Base-by-base conservation (phyloP, 2,888 invertebrate species). In the Hirtodrosophila cameraria region DNA sequence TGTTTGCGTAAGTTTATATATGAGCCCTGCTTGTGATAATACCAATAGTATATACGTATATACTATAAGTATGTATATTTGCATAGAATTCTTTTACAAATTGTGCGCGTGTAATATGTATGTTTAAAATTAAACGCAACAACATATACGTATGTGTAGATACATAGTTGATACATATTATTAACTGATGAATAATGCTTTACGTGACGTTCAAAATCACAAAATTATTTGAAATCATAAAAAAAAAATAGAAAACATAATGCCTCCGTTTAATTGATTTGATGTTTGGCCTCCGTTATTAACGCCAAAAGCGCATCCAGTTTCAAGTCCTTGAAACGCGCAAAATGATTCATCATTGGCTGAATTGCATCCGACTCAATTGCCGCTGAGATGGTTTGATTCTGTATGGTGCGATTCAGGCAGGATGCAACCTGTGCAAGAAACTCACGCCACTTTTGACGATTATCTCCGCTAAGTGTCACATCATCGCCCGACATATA, bases 301-400 rank as follows among this genome's bases (percentile, higher is more conserved):
- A 91, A 82, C 33, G 90, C 89, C 66, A 91, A 67, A 23, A 91
- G 77, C 15, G 90, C 89, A 74, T 91, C 90, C 45, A 90, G 71
- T 67, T 91, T 89, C 41, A 91, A 79, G 72, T 91, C 89, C 64
- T 88, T 86, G 64, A 91, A 91, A 57, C 91, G 88, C 33, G 89
- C 88, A 71, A 91, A 89, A 67, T 91, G 91, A 77, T 88, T 81
- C 83, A 90, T 88, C 79, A 91, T 75, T 18, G 90, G 90, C 62
- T 90, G 88, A 63, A 91, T 89, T 18, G 90, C 89, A 75, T 91
- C 88, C 3, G 90, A 88, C 70, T 91, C 91, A 49, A 91, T 90
- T 50, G 89, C 90, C 27, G 90, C 91, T 58, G 89, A 89, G 55
- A 91, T 88, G 48, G 90, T 89, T 66, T 91, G 91, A 72, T 88